Evolutionary conservation across 1,140 invertebrate species (phyloP).

Genomic region (Trichogramma pretiosum): DNA sequence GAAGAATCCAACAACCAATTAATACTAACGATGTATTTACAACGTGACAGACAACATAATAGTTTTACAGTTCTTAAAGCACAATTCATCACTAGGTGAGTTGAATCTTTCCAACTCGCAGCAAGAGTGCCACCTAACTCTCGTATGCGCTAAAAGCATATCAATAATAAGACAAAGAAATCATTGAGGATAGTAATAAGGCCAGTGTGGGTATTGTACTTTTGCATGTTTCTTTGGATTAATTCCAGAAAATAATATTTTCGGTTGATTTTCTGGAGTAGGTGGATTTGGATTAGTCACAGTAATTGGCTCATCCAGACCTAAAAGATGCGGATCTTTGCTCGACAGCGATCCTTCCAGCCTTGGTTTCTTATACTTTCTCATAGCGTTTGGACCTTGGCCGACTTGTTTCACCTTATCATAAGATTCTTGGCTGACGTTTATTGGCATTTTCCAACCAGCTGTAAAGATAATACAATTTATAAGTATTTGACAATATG

Average conservation of each 20-base stretch:
- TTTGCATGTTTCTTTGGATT: constrained; percentile 43
- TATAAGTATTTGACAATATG: background rate
- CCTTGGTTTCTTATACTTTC: constrained; percentile 41
- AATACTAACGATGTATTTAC: constrained; percentile 67
- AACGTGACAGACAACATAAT: constrained; percentile 66
- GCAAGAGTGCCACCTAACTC: constrained; percentile 74
- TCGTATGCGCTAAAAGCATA: constrained; percentile 51
- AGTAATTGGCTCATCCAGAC: constrained; percentile 37
- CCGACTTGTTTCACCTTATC: constrained; percentile 64
- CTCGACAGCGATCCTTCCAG: constrained; percentile 35
- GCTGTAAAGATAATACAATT: constrained; percentile 47
- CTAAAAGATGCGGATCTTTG: constrained; percentile 40
- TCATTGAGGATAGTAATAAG: no score
- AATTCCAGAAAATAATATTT: constrained; percentile 45
- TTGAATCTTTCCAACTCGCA: constrained; percentile 62
- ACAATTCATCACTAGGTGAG: constrained; percentile 75
- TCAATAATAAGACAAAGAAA: no score
- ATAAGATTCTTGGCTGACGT: constrained; percentile 77
- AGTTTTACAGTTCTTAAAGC: constrained; percentile 77
- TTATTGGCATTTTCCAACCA: constrained; percentile 85
- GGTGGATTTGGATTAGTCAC: constrained; percentile 44
- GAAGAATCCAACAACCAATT: constrained; percentile 79
- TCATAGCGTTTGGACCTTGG: constrained; percentile 42
- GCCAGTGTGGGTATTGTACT: no score
- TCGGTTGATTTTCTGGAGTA: constrained; percentile 39